Evolutionary conservation across 2,113 vertebrate genomes (phyloP), one percentile per base, ranked within the genome.

Genomic region (Nothobranchius kuhntae): DNA sequence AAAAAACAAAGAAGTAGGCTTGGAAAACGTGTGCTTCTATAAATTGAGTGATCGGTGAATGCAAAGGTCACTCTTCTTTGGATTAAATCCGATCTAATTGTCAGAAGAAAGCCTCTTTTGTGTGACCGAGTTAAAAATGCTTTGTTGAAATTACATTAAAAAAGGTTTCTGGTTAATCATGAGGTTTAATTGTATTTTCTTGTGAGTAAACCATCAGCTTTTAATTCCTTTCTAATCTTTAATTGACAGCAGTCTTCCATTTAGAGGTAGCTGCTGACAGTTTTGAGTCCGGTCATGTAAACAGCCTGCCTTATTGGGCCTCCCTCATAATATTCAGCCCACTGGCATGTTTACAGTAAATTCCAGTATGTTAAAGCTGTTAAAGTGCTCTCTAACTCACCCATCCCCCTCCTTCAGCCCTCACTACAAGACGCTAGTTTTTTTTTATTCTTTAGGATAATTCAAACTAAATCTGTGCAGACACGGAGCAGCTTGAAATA

Each of bases 271-370:
- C 74, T 66, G 75, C n/a, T 83, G 85, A 87, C 83, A 83, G 47
- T 68, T 75, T 63, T 17, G 72, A 81, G 75, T 78, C 79, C 77
- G 66, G 65, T 71, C 55, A 61, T 7, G 65, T 89, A 87, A 83
- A 86, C 83, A 78, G 54, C 53, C 50, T 4, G 4, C 73, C 66
- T 75, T 82, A 68, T 73, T 14, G 74, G 79, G 73, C 86, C 81
- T 78, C 80, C 71, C 77, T 77, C 82, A 83, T 83, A 76, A 81
- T 68, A 81, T 84, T 45, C 78, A 84, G 54, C 65, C 81, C 75
- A 61, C 72, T 61, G 51, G 47, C 45, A 65, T 86, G 84, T 89
- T 91, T 89, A 86, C 77, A 84, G 78, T 83, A 83, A 89, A 87
- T 48, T 75, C 47, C 52, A 17, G 76, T 64, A 68, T 75, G 59